Conservation (phyloP, 2,888 invertebrate species). For the Lepidochrysops patricia region DNA sequence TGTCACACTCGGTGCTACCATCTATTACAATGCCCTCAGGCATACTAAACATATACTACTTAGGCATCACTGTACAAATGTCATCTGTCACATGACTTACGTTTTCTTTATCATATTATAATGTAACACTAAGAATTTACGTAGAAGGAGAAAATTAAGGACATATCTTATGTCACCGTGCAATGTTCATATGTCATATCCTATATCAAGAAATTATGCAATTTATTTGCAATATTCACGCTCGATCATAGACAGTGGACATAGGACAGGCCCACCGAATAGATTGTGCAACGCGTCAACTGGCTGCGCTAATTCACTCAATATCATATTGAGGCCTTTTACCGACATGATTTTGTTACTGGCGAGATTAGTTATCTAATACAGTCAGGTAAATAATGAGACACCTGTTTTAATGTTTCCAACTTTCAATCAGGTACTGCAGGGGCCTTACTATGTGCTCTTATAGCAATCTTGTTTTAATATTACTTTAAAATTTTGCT, state of each 20-base stretch:
- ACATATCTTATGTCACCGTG: neutral
- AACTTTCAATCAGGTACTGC: neutral
- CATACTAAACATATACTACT: no score
- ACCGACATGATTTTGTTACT: neutral
- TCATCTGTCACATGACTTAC: no score
- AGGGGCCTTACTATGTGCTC: no score
- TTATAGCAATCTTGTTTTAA: no score
- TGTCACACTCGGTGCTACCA: no score
- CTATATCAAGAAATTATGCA: neutral
- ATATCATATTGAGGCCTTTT: slow-evolving; percentile 2
- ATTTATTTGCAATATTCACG: neutral
- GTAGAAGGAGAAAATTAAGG: no score
- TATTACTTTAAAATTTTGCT: no score
- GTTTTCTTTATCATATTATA: no score
- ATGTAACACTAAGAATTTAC: no score
- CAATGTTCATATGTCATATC: neutral
- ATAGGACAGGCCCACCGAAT: neutral
- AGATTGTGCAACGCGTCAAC: neutral
- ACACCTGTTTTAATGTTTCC: neutral
- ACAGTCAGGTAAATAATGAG: neutral
- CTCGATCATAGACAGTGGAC: neutral
- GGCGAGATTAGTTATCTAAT: neutral
- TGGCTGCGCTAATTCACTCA: neutral
- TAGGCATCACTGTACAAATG: no score
- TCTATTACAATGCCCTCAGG: no score